phyloP scores from a whole-genome alignment of 2,797 vertebrate species.

The Tinamus major region DNA sequence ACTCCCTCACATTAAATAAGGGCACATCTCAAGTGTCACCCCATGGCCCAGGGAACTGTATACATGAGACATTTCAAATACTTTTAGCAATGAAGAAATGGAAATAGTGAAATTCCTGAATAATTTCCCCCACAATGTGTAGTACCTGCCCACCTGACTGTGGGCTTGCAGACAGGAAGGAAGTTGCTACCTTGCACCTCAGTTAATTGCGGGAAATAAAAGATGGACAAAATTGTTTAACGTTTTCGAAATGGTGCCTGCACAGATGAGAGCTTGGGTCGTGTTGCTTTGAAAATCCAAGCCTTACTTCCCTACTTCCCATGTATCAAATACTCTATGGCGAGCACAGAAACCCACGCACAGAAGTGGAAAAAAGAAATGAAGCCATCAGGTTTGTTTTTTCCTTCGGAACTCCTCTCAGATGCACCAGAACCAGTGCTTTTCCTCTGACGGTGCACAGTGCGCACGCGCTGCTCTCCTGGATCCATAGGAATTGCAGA shows the following conservation, averaged over 20 bases:
- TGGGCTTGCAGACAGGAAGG: not conserved
- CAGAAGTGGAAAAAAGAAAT: conserved; percentile 12
- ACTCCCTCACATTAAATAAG: conserved; percentile 11
- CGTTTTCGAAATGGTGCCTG: not conserved
- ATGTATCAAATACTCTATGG: not conserved
- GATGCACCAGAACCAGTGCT: conserved; percentile 62
- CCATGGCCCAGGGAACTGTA: not conserved
- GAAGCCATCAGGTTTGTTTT: conserved; percentile 37
- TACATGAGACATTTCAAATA: not conserved
- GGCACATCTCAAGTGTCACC: not conserved
- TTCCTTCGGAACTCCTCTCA: conserved; percentile 52
- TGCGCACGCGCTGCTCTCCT: conserved; percentile 42
- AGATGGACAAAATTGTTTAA: conserved; percentile 13
- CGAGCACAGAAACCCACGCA: not conserved
- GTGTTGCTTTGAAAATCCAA: not conserved
- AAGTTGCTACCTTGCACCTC: not conserved
- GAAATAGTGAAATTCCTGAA: not conserved
- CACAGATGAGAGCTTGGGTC: not conserved
- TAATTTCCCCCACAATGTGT: not conserved
- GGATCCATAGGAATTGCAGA: conserved; percentile 35
- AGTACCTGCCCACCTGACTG: not conserved
- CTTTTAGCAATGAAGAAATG: not conserved
- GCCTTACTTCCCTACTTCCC: not conserved
- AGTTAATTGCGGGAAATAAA: conserved; percentile 29
- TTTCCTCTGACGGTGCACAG: conserved; percentile 54